Evolutionary conservation across 2,797 vertebrate genomes (phyloP).

Genomic region (Leucoraja ocellata): DNA sequence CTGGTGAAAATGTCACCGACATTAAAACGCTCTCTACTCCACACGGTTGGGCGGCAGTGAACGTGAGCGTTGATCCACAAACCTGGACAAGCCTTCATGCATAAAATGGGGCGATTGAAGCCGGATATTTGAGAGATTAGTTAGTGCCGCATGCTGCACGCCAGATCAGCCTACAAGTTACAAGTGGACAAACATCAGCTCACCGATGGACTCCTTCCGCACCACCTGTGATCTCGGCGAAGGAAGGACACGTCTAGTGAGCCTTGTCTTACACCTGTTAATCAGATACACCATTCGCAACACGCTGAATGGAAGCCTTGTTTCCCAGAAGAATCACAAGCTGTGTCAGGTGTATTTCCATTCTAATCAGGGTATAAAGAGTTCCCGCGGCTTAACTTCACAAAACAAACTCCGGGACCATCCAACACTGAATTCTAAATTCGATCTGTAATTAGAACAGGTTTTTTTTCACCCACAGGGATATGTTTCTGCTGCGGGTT

Average conservation of each 20-base stretch:
- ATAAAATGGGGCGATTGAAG: background rate
- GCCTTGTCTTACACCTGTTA: background rate
- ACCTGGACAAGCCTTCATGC: background rate
- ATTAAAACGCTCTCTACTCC: background rate
- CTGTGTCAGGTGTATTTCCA: background rate
- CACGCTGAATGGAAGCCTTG: conserved; percentile 20
- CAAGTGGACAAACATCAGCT: background rate
- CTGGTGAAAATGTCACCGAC: background rate
- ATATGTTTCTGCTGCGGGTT: background rate
- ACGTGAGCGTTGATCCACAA: background rate
- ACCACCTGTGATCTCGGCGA: background rate
- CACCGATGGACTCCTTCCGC: too few species aligned
- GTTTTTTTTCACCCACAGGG: background rate
- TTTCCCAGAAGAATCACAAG: background rate
- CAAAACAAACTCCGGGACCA: background rate
- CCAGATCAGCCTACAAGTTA: background rate
- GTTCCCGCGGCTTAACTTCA: too few species aligned
- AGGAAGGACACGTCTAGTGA: background rate
- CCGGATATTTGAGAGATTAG: background rate
- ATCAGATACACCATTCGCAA: background rate
- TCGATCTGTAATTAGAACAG: background rate
- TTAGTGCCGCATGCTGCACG: too few species aligned
- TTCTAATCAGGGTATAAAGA: background rate
- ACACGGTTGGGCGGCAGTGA: background rate
- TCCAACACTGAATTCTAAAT: background rate